A percentile compares a stretch with the other conserved stretches of the same genome.
Conservation (phyloP, 2,797 vertebrate species). For the Myotis planiceps region DNA sequence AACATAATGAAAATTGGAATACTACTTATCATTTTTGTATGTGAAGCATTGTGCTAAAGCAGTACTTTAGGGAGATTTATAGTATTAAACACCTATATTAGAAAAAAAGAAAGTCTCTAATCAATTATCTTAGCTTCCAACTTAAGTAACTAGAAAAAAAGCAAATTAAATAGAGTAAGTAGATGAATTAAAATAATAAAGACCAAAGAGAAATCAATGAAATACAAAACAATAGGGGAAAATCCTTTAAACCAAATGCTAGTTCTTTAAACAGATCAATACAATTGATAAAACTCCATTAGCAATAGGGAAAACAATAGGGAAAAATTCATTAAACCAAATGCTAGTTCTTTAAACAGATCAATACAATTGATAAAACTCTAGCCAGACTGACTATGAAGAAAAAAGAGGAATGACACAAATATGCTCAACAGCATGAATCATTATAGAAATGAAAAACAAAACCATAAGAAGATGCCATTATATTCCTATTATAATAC, state of each 20-base stretch:
- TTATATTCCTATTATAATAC: neutral
- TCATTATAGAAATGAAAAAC: neutral
- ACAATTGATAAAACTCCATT: neutral
- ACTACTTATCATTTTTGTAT: neutral
- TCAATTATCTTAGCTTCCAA: neutral
- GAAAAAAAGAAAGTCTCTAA: neutral
- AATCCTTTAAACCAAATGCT: constrained; percentile 11
- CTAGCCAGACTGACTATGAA: neutral
- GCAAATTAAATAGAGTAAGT: neutral
- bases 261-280: constrained; percentile 1
- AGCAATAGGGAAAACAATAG: neutral
- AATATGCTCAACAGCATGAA: neutral
- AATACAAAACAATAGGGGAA: neutral
- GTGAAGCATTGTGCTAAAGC: neutral
- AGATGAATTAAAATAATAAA: constrained; percentile 15
- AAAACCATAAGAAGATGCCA: neutral
- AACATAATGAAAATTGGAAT: neutral
- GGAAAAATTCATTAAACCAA: constrained; percentile 16
- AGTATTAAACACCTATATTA: neutral
- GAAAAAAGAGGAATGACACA: neutral
- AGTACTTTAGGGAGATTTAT: neutral
- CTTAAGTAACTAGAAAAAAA: neutral
- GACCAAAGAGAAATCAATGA: neutral
- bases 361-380: neutral
- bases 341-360: neutral